Conservation (phyloP, 2,113 vertebrate genomes). For the Percina caprodes region DNA sequence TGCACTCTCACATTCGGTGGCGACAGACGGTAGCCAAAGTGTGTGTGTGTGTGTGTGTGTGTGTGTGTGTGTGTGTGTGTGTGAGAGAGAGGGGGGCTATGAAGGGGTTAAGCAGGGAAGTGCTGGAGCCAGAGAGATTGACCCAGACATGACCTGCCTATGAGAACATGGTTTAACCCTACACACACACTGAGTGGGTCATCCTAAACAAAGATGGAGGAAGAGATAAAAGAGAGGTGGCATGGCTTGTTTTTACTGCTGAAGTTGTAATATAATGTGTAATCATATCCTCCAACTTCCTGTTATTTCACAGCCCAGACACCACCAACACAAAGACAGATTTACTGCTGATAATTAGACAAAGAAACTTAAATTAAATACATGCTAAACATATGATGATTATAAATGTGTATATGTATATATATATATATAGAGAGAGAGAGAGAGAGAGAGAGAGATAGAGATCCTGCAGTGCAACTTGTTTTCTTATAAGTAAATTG, state of each 20-base stretch:
- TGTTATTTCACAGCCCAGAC: conserved; percentile 21
- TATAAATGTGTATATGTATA: too few relatives aligned
- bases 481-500: background rate
- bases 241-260: conserved; percentile 53
- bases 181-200: conserved; percentile 50
- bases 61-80: background rate
- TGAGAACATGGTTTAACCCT: conserved; percentile 75
- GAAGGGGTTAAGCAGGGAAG: conserved; percentile 76
- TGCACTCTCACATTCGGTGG: background rate
- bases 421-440: too few relatives aligned
- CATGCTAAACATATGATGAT: too few relatives aligned
- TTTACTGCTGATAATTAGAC: background rate
- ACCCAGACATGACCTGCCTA: conserved; percentile 80
- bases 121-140: conserved; percentile 80
- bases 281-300: conserved; percentile 25
- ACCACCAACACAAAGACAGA: background rate
- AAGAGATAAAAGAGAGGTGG: conserved; percentile 56
- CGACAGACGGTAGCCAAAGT: conserved; percentile 33
- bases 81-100: conserved; percentile 34
- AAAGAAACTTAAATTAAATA: background rate
- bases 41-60: background rate
- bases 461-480: background rate
- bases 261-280: conserved; percentile 33
- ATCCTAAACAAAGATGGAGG: conserved; percentile 56
- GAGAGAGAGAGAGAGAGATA: too few relatives aligned